phyloP scores from a whole-genome alignment of 2,113 vertebrate genomes.

The Noturus placidus region DNA sequence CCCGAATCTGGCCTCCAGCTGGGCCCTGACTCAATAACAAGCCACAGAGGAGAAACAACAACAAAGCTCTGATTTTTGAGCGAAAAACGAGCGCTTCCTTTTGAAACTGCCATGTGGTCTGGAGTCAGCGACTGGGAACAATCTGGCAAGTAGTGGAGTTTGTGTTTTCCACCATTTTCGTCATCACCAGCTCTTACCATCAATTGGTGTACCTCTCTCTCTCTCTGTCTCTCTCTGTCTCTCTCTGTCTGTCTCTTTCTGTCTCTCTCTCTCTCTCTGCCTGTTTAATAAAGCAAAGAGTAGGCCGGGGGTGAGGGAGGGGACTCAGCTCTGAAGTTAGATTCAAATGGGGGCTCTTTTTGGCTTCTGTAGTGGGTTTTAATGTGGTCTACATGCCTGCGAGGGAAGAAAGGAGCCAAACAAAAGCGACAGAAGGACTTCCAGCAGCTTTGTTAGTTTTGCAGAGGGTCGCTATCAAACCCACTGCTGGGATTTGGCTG shows the following conservation, averaged over 20 bases:
- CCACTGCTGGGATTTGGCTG: conserved; percentile 38
- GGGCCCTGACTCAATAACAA: conserved; percentile 52
- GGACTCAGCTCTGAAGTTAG: conserved; percentile 62
- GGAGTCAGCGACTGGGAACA: conserved; percentile 58
- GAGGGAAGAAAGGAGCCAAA: conserved; percentile 58
- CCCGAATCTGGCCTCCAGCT: conserved; percentile 72
- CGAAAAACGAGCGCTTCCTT: conserved; percentile 50
- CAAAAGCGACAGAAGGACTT: conserved; percentile 60
- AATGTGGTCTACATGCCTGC: conserved; percentile 63
- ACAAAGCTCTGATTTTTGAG: conserved; percentile 29
- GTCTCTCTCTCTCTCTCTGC: conserved; percentile 35
- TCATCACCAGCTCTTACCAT: conserved; percentile 27
- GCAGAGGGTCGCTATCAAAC: conserved; percentile 66
- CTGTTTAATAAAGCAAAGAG: conserved; percentile 46
- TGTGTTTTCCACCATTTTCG: neutral
- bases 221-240: conserved; percentile 35
- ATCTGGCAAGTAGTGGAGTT: conserved; percentile 42
- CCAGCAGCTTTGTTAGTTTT: conserved; percentile 70
- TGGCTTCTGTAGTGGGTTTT: conserved; percentile 65
- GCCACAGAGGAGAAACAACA: conserved; percentile 45
- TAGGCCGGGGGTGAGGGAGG: conserved; percentile 42
- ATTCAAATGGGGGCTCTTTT: conserved; percentile 67
- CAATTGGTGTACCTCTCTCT: conserved; percentile 11
- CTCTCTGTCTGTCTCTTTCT: conserved; percentile 19
- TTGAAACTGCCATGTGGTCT: conserved; percentile 69